These are phyloP conservation scores for Lanius collurio DNA, from an alignment of 2,113 vertebrate species.

Conservation along the genomic window DNA sequence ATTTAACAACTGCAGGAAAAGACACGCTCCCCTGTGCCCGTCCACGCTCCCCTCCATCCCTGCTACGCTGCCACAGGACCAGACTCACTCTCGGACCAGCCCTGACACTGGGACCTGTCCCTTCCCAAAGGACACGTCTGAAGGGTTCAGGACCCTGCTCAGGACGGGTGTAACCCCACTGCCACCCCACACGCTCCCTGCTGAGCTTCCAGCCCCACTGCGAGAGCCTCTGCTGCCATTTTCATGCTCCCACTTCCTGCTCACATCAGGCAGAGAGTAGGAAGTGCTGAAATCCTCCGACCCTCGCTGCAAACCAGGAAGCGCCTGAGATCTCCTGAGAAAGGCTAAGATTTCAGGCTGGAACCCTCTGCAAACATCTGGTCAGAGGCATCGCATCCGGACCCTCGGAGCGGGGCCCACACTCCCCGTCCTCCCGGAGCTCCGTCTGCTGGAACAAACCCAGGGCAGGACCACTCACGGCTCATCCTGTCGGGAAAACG, in stretches of 20 bases:
- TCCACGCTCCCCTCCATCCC: background rate
- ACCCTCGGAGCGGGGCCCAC: background rate
- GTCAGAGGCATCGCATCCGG: background rate
- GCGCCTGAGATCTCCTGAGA: background rate
- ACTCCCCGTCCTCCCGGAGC: background rate
- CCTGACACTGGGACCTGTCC: rapidly evolving
- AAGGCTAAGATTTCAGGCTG: background rate
- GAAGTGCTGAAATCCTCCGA: constrained; percentile 28
- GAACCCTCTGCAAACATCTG: constrained; percentile 12
- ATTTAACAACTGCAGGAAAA: background rate
- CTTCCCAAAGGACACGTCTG: rapidly evolving
- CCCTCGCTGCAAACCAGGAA: background rate
- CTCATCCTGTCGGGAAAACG: background rate
- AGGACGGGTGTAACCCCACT: background rate
- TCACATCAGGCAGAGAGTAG: background rate
- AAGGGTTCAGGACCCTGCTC: background rate
- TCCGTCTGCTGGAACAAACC: background rate
- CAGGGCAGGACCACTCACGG: background rate
- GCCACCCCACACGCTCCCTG: rapidly evolving
- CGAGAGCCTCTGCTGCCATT: background rate
- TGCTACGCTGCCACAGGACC: rapidly evolving
- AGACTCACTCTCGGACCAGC: rapidly evolving
- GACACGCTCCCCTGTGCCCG: rapidly evolving
- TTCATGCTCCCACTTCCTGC: constrained; percentile 17
- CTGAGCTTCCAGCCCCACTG: background rate